phyloP scores from a whole-genome alignment of 1,140 invertebrate genomes.

The Aplysia californica region DNA sequence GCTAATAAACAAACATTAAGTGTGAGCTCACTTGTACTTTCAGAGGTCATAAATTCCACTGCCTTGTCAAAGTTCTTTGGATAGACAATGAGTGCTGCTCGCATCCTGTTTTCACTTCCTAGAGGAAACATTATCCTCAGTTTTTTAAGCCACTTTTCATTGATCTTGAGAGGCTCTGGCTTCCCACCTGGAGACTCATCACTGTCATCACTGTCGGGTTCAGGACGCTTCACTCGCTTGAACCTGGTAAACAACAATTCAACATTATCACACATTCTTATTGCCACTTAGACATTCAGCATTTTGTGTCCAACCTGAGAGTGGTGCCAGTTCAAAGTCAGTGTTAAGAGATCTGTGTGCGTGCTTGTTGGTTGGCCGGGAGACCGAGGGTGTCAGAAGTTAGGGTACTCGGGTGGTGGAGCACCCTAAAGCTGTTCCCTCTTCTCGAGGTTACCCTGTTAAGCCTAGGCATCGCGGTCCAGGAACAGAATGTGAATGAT shows the following conservation, averaged over 20 bases:
- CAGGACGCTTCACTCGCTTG: background rate
- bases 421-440: background rate
- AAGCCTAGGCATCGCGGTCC: no score
- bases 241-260: background rate
- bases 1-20: no score
- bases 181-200: background rate
- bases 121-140: conserved; percentile 36
- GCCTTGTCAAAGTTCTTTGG: conserved; percentile 31
- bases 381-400: background rate
- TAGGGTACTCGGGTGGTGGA: background rate
- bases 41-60: conserved; percentile 37
- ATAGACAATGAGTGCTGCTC: conserved; percentile 28
- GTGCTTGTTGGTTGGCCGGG: no score
- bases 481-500: no score
- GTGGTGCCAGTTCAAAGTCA: background rate
- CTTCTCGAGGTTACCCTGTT: no score
- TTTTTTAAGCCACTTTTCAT: conserved; percentile 26
- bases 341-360: background rate
- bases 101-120: conserved; percentile 24
- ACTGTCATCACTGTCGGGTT: background rate
- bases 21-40: no score
- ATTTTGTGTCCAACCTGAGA: background rate
- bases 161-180: background rate
- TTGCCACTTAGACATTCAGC: background rate
- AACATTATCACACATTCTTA: background rate